Base-by-base conservation (phyloP, 2,888 invertebrate species). In the Tinea trinotella region DNA sequence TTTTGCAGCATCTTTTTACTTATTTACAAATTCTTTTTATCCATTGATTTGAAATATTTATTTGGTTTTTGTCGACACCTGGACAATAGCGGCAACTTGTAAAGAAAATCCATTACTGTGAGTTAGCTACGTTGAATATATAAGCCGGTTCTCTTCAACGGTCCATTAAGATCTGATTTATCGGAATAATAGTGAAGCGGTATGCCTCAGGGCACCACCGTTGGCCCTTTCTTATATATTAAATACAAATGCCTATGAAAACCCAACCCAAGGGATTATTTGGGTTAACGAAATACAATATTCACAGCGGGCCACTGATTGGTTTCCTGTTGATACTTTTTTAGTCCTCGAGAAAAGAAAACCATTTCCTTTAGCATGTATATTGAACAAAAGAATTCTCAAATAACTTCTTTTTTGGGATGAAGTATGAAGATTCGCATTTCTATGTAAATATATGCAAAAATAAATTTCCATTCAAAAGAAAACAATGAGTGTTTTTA, bases 271-370 rank as follows among this genome's bases (percentile, higher is more conserved):
- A 40, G 30, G 50, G 50, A 55, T 50, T 49, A 49, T 55, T 55
- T 52, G 49, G 50, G 50, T 36, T 50, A 36, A 50, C 49, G 30
- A 49, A 55, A 55, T 55, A 55, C 36, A 50, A 55, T 50, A 54
- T 54, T 50, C 40, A 18, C 55, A 19, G 20, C 50, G 22, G 55
- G 55, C 40, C 50, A 55, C 50, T 50, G 50, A 55, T 55, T 55
- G 55, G 55, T 55, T 55, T 50, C 48, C 49, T 54, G 48, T 34
- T 24, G 54, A 48, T 54, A 44, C 49, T 35, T 40, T 55, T 19
- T 55, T 34, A n/a, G 50, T 6, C 50, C 46, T 19, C 46, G 15
- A 22, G 13, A 24, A 50, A 22, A 50, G 50, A 50, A 24, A 46
- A 24, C 50, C 22, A 12, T 24, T 24, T 50, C 24, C 24, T 50